Percentiles rank a stretch among this genome's conserved stretches.
These are phyloP conservation scores for Phaethornis superciliosus DNA, from an alignment of 2,113 vertebrate species.

Conservation along the genomic window DNA sequence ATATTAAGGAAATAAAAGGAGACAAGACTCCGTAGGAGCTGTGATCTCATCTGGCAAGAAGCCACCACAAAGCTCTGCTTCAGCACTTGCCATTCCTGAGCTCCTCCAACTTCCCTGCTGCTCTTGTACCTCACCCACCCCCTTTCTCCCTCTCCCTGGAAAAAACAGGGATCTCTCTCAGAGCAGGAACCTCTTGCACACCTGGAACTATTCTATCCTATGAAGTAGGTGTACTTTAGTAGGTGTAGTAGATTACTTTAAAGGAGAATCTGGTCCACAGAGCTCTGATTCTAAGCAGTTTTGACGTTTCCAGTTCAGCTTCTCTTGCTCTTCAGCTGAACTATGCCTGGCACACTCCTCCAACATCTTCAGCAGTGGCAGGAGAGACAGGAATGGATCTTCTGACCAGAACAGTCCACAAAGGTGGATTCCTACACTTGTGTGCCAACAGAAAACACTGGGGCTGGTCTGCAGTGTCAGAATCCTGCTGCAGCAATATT, in stretches of 20 bases:
- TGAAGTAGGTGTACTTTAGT: not conserved
- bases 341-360: not conserved
- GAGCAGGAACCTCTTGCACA: not conserved
- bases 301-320: not conserved
- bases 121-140: not conserved
- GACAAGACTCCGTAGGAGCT: constrained; percentile 41
- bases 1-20: constrained; percentile 38
- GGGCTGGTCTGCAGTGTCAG: not conserved
- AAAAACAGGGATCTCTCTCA: not conserved
- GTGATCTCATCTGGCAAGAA: constrained; percentile 31
- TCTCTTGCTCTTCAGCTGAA: not conserved
- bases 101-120: constrained; percentile 9
- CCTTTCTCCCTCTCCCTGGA: not conserved
- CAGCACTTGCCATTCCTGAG: constrained; percentile 35
- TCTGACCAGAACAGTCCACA: not conserved
- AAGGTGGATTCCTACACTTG: not conserved
- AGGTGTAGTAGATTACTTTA: not conserved
- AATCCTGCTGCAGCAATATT: not conserved
- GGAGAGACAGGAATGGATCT: not conserved
- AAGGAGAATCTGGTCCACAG: not conserved
- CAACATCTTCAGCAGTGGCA: not conserved
- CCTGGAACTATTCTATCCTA: too few species aligned
- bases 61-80: constrained; percentile 19
- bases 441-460: not conserved
- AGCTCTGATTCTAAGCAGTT: not conserved